Evolutionary conservation across 1,140 invertebrate genomes (phyloP).

Genomic region (Drosophila suzukii): DNA sequence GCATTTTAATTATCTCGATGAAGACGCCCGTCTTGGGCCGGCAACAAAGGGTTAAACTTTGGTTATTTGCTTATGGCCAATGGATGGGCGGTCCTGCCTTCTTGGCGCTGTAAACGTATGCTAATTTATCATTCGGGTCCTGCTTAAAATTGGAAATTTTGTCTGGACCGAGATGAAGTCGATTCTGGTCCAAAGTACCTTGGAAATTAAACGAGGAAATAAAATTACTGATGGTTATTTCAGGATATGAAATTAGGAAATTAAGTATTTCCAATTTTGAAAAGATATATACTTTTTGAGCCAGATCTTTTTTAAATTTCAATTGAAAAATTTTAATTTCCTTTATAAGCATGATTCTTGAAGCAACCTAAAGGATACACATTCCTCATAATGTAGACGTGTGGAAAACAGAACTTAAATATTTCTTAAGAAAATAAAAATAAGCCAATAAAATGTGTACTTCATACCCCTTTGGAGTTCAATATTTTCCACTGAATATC

Average conservation of each 20-base stretch:
- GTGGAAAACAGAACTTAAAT: too few species aligned
- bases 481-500: neutral
- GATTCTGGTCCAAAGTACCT: neutral
- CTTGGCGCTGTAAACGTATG: constrained; percentile 67
- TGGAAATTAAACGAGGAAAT: constrained; percentile 8
- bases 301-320: too few species aligned
- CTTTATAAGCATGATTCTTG: too few species aligned
- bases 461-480: neutral
- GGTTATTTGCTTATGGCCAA: constrained; percentile 17
- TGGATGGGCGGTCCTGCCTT: neutral
- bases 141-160: constrained; percentile 54
- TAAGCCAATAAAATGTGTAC: too few species aligned
- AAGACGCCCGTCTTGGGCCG: constrained; percentile 31
- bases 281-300: too few species aligned
- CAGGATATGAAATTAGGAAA: neutral
- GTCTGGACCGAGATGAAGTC: neutral
- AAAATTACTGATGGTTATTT: neutral
- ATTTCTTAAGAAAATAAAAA: too few species aligned
- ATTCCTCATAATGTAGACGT: too few species aligned
- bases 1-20: constrained; percentile 79
- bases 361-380: too few species aligned
- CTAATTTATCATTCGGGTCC: constrained; percentile 72
- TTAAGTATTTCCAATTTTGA: neutral
- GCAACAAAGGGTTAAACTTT: constrained; percentile 66
- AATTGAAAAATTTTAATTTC: too few species aligned